Percentiles rank a stretch among this genome's conserved stretches.
Evolutionary conservation across 2,113 vertebrate species (phyloP).

Genomic region (Tauraco erythrolophus): DNA sequence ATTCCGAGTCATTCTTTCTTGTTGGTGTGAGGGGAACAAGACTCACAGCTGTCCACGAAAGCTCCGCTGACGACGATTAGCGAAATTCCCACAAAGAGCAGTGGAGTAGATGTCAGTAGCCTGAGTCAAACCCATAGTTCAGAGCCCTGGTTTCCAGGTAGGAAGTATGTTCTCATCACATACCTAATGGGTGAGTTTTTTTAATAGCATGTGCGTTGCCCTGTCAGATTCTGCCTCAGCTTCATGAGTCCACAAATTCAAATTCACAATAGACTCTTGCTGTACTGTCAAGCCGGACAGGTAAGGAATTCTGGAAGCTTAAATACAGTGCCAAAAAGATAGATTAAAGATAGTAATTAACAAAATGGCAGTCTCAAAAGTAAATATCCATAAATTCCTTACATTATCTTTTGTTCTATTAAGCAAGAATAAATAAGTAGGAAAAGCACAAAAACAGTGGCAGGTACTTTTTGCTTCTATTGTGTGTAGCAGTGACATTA

Average conservation of each 20-base stretch:
- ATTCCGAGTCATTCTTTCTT: not conserved
- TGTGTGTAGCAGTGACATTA: not conserved
- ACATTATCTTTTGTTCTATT: not conserved
- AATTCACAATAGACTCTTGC: not conserved
- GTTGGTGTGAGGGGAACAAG: not conserved
- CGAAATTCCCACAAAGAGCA: not conserved
- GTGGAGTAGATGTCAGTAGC: fast-evolving
- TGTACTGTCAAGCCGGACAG: not conserved
- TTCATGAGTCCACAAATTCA: not conserved
- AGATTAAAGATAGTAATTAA: not conserved
- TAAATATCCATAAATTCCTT: not conserved
- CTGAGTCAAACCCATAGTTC: not conserved
- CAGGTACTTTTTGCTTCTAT: not conserved
- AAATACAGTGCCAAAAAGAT: not conserved
- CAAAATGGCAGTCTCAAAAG: not conserved
- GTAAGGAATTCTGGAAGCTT: not conserved
- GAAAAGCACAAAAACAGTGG: not conserved
- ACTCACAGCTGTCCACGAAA: not conserved
- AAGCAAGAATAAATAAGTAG: not conserved
- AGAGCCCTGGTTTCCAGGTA: not conserved
- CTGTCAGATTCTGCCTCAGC: not conserved
- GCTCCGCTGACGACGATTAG: fast-evolving
- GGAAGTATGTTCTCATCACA: not conserved
- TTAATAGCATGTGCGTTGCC: not conserved
- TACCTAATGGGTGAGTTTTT: not conserved